Percentiles rank a stretch among this genome's conserved stretches.
These are phyloP conservation scores for Strix uralensis DNA, from an alignment of 2,113 vertebrate genomes.

Conservation along the genomic window DNA sequence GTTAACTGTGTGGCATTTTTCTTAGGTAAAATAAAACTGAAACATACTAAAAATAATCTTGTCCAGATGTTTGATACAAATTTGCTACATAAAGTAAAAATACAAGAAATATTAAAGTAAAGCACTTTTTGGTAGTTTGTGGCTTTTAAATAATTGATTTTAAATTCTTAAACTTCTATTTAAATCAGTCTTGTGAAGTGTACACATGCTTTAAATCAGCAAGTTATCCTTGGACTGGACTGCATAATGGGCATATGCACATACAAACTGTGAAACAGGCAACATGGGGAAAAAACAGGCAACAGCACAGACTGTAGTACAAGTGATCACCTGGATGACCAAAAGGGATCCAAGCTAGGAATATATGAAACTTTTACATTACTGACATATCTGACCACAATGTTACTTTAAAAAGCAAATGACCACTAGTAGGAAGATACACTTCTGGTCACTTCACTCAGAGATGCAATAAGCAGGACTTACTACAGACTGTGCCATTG, in stretches of 20 bases:
- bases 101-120: background rate
- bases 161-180: background rate
- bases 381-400: rapidly evolving
- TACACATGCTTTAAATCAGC: background rate
- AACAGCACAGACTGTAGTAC: background rate
- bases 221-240: background rate
- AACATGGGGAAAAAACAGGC: background rate
- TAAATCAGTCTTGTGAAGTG: background rate
- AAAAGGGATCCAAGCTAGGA: background rate
- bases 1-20: background rate
- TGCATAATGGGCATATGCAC: rapidly evolving
- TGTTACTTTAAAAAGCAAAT: background rate
- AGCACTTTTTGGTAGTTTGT: background rate
- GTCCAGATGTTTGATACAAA: background rate
- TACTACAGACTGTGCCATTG: background rate
- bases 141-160: background rate
- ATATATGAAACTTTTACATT: background rate
- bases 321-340: background rate
- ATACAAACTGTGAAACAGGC: background rate
- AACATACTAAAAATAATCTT: background rate
- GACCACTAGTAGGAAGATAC: background rate
- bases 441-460: background rate
- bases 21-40: background rate
- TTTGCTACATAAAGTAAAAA: background rate
- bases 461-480: background rate